Evolutionary conservation across 1,140 invertebrate species (phyloP).

Genomic region (Zophobas atratus): DNA sequence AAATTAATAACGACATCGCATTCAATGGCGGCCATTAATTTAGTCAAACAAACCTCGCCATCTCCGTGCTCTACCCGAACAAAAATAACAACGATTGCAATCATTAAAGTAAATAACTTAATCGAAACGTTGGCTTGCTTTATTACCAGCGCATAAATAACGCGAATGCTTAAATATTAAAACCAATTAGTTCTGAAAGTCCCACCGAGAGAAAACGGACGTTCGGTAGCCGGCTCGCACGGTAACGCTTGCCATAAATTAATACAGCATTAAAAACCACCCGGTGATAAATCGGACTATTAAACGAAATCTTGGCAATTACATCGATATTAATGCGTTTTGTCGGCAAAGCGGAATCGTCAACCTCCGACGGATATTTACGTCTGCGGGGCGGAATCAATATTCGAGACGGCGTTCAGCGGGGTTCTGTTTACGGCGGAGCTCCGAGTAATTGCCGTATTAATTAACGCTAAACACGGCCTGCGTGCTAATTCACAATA

Average conservation of each 20-base stretch:
- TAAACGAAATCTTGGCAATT: conserved; percentile 41
- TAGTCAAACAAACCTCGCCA: not conserved
- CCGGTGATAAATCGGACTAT: conserved; percentile 22
- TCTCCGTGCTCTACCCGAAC: not conserved
- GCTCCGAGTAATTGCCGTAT: conserved; percentile 60
- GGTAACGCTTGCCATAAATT: conserved; percentile 12
- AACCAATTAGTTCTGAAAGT: conserved; percentile 51
- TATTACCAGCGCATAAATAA: conserved; percentile 37
- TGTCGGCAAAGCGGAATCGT: conserved; percentile 11
- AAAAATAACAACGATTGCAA: conserved; percentile 30
- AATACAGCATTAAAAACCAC: conserved; percentile 1
- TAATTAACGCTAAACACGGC: conserved; percentile 62
- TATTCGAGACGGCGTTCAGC: conserved; percentile 48
- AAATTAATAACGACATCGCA: conserved; percentile 2
- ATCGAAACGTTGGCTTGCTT: conserved; percentile 27
- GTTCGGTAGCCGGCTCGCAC: not conserved
- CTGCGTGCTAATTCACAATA: conserved; percentile 63
- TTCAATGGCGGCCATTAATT: conserved; percentile 11
- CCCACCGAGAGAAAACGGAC: conserved; percentile 26
- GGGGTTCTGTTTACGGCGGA: conserved; percentile 42
- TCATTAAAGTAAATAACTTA: conserved; percentile 30
- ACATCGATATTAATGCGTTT: conserved; percentile 43
- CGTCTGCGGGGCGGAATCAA: conserved; percentile 36
- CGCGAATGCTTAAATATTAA: conserved; percentile 47
- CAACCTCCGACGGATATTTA: conserved; percentile 34